These are phyloP conservation scores for Melolontha melolontha DNA, from an alignment of 2,888 invertebrate genomes.

Conservation along the genomic window DNA sequence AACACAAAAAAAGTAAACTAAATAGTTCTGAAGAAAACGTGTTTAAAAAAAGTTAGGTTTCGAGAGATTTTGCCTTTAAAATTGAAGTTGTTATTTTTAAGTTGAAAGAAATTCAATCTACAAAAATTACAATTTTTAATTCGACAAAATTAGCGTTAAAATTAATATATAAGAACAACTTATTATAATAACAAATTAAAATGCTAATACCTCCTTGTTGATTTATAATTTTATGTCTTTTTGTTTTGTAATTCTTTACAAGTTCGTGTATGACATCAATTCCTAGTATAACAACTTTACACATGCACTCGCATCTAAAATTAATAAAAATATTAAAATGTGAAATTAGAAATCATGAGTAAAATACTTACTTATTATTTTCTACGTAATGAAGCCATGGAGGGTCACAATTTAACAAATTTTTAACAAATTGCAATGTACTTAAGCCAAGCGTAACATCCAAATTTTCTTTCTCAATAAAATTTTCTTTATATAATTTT, in stretches of 20 bases:
- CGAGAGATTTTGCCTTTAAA: too few relatives aligned
- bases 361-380: constrained; percentile 46
- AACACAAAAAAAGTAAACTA: too few relatives aligned
- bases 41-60: too few relatives aligned
- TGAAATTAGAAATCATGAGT: not conserved
- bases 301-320: constrained; percentile 58
- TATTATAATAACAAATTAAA: not conserved
- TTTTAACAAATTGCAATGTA: constrained; percentile 54
- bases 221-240: constrained; percentile 9
- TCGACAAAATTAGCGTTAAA: too few relatives aligned
- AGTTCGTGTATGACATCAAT: constrained; percentile 42
- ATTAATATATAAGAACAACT: too few relatives aligned
- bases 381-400: constrained; percentile 51
- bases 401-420: constrained; percentile 50
- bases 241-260: constrained; percentile 21
- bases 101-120: too few relatives aligned
- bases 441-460: constrained; percentile 50
- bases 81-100: too few relatives aligned
- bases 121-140: too few relatives aligned
- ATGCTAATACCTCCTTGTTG: constrained; percentile 11
- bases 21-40: too few relatives aligned
- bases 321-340: not conserved
- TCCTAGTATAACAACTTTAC: constrained; percentile 43
- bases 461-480: constrained; percentile 44
- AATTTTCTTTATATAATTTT: constrained; percentile 51